These are phyloP conservation scores for Drosophila neocordata DNA, from an alignment of 1,140 invertebrate genomes.

Conservation along the genomic window DNA sequence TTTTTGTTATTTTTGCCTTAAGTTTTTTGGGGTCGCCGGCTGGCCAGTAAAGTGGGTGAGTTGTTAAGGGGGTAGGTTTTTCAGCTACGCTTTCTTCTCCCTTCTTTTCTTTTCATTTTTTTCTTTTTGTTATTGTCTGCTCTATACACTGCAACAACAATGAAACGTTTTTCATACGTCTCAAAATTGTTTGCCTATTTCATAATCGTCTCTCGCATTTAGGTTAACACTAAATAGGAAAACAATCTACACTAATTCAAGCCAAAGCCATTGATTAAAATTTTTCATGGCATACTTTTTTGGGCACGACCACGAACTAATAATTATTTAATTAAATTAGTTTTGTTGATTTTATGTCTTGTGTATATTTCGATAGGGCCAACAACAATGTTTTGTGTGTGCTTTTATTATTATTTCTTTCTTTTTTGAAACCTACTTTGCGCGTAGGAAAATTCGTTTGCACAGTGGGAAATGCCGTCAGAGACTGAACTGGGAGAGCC, in stretches of 20 bases:
- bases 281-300: constrained; percentile 28
- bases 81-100: constrained; percentile 10
- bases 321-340: constrained; percentile 7
- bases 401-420: not conserved
- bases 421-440: not conserved
- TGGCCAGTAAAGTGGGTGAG: not conserved
- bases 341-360: not conserved
- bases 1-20: not conserved
- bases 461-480: constrained; percentile 68
- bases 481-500: constrained; percentile 50
- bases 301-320: not conserved
- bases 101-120: constrained; percentile 13
- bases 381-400: constrained; percentile 2
- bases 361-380: not conserved
- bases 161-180: not conserved
- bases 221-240: constrained; percentile 54
- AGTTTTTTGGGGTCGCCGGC: constrained; percentile 24
- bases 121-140: constrained; percentile 4
- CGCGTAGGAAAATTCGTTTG: constrained; percentile 37
- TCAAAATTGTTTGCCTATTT: constrained; percentile 63
- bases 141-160: constrained; percentile 20
- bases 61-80: not conserved
- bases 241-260: constrained; percentile 5
- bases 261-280: not conserved
- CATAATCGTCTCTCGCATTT: constrained; percentile 68